Evolutionary conservation across 2,888 invertebrate genomes (phyloP).

Genomic region (Liodrosophila aerea): DNA sequence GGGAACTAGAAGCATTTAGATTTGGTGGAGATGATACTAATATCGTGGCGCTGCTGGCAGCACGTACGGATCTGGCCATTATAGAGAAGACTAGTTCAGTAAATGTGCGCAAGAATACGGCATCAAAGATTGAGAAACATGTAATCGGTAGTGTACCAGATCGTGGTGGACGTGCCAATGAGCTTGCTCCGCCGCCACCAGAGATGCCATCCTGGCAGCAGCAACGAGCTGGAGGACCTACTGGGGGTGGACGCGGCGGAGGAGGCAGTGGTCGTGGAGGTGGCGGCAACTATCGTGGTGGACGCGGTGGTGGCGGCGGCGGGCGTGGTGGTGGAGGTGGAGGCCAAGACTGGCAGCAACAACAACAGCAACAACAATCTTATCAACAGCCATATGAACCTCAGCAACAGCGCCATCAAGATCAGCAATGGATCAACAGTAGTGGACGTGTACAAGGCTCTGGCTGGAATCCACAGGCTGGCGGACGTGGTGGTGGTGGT

Average conservation of each 20-base stretch:
- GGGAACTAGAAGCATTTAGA: constrained; percentile 73
- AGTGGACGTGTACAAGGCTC: constrained; percentile 81
- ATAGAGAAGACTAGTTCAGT: constrained; percentile 96
- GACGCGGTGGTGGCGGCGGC: constrained; percentile 62
- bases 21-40: constrained; percentile 83
- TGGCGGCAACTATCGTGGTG: constrained; percentile 22
- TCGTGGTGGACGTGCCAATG: constrained; percentile 95
- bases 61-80: constrained; percentile 91
- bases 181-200: constrained; percentile 95
- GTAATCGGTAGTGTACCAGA: constrained; percentile 96
- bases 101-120: constrained; percentile 91
- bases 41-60: constrained; percentile 92
- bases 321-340: constrained; percentile 65
- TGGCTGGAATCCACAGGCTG: constrained; percentile 75
- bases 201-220: constrained; percentile 99
- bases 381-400: constrained; percentile 52
- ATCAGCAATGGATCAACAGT: constrained; percentile 75
- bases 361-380: constrained; percentile 52
- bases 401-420: constrained; percentile 61
- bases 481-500: constrained; percentile 40
- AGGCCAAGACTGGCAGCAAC: constrained; percentile 54
- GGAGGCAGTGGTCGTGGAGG: constrained; percentile 78
- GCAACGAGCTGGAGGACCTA: constrained; percentile 84
- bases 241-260: constrained; percentile 79
- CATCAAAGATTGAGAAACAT: constrained; percentile 92